Evolutionary conservation across 2,888 invertebrate genomes (phyloP), one percentile per base, ranked within the genome.

Genomic region (Resseliella maxima): DNA sequence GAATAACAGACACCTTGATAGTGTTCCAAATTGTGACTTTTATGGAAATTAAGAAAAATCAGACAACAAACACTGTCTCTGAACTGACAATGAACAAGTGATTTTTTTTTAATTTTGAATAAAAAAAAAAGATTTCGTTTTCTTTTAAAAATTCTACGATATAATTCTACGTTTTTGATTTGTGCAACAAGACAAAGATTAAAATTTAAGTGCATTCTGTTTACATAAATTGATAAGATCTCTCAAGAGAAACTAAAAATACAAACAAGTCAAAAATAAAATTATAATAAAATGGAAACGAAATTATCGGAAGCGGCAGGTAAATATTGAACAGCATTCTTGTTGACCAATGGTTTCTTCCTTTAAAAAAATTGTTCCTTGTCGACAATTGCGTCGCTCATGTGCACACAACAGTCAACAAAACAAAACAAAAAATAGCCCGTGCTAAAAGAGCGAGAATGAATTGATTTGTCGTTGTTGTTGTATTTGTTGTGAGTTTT

Each of bases 241-340:
- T n/a, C n/a, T n/a, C n/a, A 50, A 50, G 21, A 18, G 2, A 50
- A 50, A 2, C 2, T 6, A 50, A 18, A 50, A 18, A 50, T 2
- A 10, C 10, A 50, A 50, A 10, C 10, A 50, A 81, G 18, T 24
- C n/a, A 83, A 38, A 46, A 24, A 85, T 12, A 85, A 18, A 46
- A 27, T 3, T 27, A 45, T 8, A 12, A 27, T 85, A 45, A 85
- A 85, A 85, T 85, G 85, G 85, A 85, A 85, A 45, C 85, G n/a
- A 85, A 85, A 41, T 27, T 45, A 27, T 85, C 85, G 38, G 85
- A 85, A 46, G 27, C 21, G 1, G 18, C 85, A 46, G 85, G 85
- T 85, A 85, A 83, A 83, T 41, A 83, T 83, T 83, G 2, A 81
- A 8, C 15, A n/a, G n/a, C n/a, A 1, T 64, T 64, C 2, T 64